A percentile compares a stretch with the other conserved stretches of the same genome.
These are phyloP conservation scores for Delichon dasypus DNA, from an alignment of 2,797 vertebrate genomes.

Conservation along the genomic window DNA sequence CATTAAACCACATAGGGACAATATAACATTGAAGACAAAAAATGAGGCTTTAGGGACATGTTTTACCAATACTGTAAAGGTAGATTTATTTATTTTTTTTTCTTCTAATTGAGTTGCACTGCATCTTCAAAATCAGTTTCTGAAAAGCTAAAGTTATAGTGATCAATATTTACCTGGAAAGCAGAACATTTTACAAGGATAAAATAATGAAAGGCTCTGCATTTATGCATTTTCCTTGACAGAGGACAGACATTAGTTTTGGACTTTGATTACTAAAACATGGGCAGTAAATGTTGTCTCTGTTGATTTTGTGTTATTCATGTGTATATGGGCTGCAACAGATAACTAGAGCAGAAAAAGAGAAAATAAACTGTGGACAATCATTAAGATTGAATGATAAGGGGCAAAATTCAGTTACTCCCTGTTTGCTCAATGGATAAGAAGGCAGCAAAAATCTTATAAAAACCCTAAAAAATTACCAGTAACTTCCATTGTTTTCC, in stretches of 20 bases:
- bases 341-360: neutral
- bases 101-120: neutral
- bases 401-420: neutral
- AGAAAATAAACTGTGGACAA: neutral
- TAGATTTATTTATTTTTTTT: neutral
- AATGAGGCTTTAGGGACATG: neutral
- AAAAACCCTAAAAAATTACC: neutral
- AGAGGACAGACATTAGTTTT: neutral
- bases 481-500: neutral
- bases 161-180: neutral
- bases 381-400: neutral
- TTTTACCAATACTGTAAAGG: neutral
- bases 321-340: neutral
- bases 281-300: neutral
- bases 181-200: neutral
- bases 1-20: neutral
- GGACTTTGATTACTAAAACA: neutral
- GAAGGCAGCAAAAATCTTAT: neutral
- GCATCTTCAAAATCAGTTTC: neutral
- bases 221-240: neutral
- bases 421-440: neutral
- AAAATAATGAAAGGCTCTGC: neutral
- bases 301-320: neutral
- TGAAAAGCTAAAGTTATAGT: neutral
- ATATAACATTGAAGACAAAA: neutral